phyloP scores from a whole-genome alignment of 2,113 vertebrate genomes.

The Regulus satrapa region DNA sequence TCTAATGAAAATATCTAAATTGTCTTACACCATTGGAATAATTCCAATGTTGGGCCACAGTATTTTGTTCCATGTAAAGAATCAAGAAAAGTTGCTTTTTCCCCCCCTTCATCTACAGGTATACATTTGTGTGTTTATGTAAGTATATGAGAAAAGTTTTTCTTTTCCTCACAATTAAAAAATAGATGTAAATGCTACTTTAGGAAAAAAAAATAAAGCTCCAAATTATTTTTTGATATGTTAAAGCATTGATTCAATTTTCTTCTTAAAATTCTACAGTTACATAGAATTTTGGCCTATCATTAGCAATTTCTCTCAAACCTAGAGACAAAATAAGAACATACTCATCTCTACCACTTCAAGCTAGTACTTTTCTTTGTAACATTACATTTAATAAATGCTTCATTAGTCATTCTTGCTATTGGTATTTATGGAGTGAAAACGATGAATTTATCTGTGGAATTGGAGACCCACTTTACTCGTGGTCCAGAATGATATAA shows the following conservation, averaged over 20 bases:
- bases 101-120: fast-evolving
- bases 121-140: background rate
- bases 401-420: background rate
- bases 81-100: background rate
- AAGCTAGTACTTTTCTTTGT: background rate
- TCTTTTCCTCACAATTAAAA: background rate
- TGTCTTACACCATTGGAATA: background rate
- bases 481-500: background rate
- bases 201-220: background rate
- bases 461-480: background rate
- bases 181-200: background rate
- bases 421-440: background rate
- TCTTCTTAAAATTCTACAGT: background rate
- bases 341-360: background rate
- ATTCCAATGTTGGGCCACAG: background rate
- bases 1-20: background rate
- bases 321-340: background rate
- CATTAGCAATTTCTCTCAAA: background rate
- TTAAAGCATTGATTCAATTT: background rate
- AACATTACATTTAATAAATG: background rate
- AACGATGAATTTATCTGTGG: background rate
- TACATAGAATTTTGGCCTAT: background rate
- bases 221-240: background rate
- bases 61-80: background rate
- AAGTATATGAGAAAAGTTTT: background rate